Evolutionary conservation across 92 coral and sea anemone genomes (phyloP).

Genomic region (Virgularia gustaviana): DNA sequence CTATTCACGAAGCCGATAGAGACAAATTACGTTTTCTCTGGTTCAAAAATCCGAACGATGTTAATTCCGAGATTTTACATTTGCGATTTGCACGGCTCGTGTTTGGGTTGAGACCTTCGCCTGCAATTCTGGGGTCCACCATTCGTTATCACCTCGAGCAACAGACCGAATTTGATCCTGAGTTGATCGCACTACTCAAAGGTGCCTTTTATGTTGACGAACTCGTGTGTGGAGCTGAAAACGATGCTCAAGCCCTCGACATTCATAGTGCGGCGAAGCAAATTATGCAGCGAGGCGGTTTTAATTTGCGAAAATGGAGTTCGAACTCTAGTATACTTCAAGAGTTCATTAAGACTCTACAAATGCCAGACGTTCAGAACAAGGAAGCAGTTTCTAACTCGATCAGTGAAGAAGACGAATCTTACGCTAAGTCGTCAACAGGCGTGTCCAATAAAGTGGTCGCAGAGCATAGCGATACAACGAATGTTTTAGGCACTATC

Average conservation of each 20-base stretch:
- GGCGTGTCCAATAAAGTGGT: constrained; percentile 25
- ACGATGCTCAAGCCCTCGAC: constrained; percentile 15
- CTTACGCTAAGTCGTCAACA: constrained; percentile 44
- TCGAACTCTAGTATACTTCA: constrained; percentile 5
- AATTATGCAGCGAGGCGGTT: constrained; percentile 3
- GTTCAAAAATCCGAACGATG: constrained; percentile 34
- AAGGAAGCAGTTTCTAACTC: not conserved
- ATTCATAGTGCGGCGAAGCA: not conserved
- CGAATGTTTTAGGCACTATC: constrained; percentile 49
- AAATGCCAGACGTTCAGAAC: too few relatives aligned
- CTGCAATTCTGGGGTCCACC: constrained; percentile 25
- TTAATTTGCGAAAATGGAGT: constrained; percentile 19
- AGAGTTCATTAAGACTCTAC: too few relatives aligned
- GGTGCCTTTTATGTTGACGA: constrained; percentile 30
- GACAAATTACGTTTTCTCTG: constrained; percentile 48
- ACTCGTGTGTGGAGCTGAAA: constrained; percentile 34
- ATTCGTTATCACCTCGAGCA: constrained; percentile 34
- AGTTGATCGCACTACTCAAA: constrained; percentile 21
- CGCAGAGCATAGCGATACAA: constrained; percentile 20
- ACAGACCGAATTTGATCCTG: constrained; percentile 9
- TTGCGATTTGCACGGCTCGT: constrained; percentile 28
- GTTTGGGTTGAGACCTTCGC: constrained; percentile 38
- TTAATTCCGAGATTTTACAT: constrained; percentile 34
- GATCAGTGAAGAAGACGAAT: constrained; percentile 21
- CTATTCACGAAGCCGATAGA: constrained; percentile 24